Conservation (phyloP, 2,797 vertebrate genomes). For the Toxotes lorentzi region DNA sequence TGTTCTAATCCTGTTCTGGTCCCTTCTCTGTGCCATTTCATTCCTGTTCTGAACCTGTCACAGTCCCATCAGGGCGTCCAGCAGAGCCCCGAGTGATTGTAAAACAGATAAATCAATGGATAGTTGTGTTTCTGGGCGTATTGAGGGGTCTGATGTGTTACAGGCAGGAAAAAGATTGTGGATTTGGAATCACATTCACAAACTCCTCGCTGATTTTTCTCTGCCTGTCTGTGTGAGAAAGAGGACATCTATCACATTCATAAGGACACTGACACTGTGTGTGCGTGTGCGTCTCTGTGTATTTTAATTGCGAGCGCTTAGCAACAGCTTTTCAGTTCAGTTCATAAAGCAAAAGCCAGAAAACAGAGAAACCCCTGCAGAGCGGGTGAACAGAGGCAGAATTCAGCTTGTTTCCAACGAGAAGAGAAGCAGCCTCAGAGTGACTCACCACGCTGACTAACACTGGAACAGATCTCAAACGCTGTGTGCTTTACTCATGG, state of each 20-base stretch:
- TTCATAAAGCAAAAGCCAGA: conserved; percentile 52
- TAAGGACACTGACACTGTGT: conserved; percentile 41
- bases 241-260: conserved; percentile 57
- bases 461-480: conserved; percentile 9
- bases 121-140: no score
- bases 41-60: no score
- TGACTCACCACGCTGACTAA: conserved; percentile 57
- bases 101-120: neutral
- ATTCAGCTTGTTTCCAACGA: conserved; percentile 33
- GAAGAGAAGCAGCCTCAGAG: conserved; percentile 19
- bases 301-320: conserved; percentile 50
- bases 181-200: conserved; percentile 27
- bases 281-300: conserved; percentile 10
- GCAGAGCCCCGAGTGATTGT: neutral
- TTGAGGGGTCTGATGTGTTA: no score
- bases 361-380: conserved; percentile 58
- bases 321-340: conserved; percentile 54
- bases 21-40: no score
- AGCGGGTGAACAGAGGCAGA: conserved; percentile 56
- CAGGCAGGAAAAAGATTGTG: no score
- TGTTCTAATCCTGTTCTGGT: no score
- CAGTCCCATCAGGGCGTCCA: no score
- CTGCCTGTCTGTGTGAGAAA: conserved; percentile 28
- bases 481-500: conserved; percentile 19
- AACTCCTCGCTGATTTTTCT: conserved; percentile 20